Evolutionary conservation across 2,113 vertebrate species (phyloP), one percentile per base, ranked within the genome.

Genomic region (Solea solea): DNA sequence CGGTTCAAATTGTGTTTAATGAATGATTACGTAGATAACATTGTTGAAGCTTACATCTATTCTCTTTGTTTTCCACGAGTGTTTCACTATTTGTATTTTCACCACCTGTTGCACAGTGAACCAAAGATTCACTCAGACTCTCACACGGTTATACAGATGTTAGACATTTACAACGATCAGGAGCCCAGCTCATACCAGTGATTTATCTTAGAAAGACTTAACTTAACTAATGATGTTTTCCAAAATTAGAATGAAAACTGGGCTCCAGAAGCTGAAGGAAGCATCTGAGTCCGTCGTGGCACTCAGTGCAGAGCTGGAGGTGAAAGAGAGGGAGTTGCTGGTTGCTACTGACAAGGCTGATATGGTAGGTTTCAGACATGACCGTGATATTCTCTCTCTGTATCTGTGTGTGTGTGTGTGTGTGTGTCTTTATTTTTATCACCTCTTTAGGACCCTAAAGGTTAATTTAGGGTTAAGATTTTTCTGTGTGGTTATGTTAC

Each of bases 281-380:
- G 98, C 98, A 4, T 97, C 96, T 0, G 94, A 96, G 61, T 98
- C 97, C 0, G 95, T 99, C 2, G 94, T 95, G 73, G 93, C 91
- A 39, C 90, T 99, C 56, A 99, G 95, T 86, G 95, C 91, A 85
- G 96, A 98, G 80, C 82, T 99, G 74, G 97, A 96, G 86, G 84
- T 93, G 57, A 99, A 99, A 82, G 98, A 99, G 73, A 96, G 96
- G 76, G 98, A 97, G 48, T 93, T 99, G 2, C 93, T 95, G 72
- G 89, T 96, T 64, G 98, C 97, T 54, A 98, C 97, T 59, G 92
- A 95, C 50, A 98, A 97, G 90, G 96, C 98, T 7, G 98, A 99
- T 72, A 95, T 81, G 95, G 98, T 98, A 81, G 8, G 83, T 79
- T 61, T 21, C 6, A 44, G 21, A 0, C 9, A 45, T 7, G 3